A percentile compares a stretch with the other conserved stretches of the same genome.
phyloP scores from a whole-genome alignment of 2,797 vertebrate species.

The Mustela erminea region DNA sequence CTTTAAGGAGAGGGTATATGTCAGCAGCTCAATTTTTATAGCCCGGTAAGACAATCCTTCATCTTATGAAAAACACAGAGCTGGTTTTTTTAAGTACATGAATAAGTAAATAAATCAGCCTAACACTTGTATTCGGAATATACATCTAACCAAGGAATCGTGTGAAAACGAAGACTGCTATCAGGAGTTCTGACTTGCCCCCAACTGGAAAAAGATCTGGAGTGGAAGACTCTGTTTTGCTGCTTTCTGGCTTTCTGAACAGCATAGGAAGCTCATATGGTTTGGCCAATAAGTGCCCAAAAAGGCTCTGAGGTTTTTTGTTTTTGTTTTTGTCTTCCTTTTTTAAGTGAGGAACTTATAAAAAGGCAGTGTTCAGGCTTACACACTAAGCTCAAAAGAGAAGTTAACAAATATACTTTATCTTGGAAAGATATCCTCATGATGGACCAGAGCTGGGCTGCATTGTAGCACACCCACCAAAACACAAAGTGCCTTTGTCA shows the following conservation, averaged over 20 bases:
- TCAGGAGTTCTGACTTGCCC: neutral
- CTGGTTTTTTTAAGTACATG: neutral
- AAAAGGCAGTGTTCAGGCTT: neutral
- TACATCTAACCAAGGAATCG: neutral
- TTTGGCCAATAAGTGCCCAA: neutral
- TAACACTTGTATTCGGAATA: neutral
- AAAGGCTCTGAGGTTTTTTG: neutral
- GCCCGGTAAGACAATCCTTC: neutral
- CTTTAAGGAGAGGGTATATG: neutral
- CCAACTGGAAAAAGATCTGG: neutral
- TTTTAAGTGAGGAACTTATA: neutral
- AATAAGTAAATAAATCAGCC: neutral
- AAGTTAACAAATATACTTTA: neutral
- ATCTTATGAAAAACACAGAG: conserved; percentile 5
- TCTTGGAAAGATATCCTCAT: neutral
- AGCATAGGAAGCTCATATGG: neutral
- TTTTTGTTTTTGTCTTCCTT: neutral
- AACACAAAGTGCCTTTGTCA: neutral
- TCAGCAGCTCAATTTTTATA: conserved; percentile 6
- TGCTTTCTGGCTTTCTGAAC: neutral
- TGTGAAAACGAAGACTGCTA: neutral
- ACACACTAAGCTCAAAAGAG: neutral
- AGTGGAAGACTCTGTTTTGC: neutral
- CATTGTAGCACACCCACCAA: neutral
- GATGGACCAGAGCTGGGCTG: neutral